Evolutionary conservation across 2,888 invertebrate genomes (phyloP).

Genomic region (Norana najaformis): DNA sequence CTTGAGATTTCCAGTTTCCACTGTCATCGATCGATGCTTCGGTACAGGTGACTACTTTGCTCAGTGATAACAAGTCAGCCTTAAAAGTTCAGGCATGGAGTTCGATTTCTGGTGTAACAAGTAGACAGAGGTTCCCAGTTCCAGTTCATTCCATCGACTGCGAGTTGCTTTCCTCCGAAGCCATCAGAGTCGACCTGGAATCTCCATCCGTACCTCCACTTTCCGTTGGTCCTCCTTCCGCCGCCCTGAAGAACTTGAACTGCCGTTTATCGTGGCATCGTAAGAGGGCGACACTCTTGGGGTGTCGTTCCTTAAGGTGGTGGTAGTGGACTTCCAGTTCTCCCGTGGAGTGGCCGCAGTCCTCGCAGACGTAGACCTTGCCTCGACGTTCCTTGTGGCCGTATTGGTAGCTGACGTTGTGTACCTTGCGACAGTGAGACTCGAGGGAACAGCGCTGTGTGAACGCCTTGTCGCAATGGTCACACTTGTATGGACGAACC

Average conservation of each 20-base stretch:
- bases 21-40: no score
- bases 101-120: no score
- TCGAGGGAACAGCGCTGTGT: conserved; percentile 98
- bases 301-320: conserved; percentile 76
- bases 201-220: background rate
- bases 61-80: no score
- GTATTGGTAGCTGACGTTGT: conserved; percentile 92
- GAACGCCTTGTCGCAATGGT: conserved; percentile 96
- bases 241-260: conserved; percentile 68
- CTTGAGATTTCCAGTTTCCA: no score
- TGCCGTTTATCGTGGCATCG: conserved; percentile 97
- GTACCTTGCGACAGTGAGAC: conserved; percentile 96
- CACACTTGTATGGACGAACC: conserved; percentile 97
- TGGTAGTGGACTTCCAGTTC: conserved; percentile 94
- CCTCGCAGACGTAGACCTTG: conserved; percentile 93
- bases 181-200: background rate
- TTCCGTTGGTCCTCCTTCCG: background rate
- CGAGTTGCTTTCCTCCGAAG: background rate
- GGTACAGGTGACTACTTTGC: no score
- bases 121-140: no score
- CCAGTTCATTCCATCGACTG: background rate
- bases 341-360: conserved; percentile 95
- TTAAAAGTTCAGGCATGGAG: no score
- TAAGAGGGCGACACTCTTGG: conserved; percentile 80
- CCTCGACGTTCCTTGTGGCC: conserved; percentile 92